Evolutionary conservation across 2,888 invertebrate genomes (phyloP).

Genomic region (Eumerus sabulonum): DNA sequence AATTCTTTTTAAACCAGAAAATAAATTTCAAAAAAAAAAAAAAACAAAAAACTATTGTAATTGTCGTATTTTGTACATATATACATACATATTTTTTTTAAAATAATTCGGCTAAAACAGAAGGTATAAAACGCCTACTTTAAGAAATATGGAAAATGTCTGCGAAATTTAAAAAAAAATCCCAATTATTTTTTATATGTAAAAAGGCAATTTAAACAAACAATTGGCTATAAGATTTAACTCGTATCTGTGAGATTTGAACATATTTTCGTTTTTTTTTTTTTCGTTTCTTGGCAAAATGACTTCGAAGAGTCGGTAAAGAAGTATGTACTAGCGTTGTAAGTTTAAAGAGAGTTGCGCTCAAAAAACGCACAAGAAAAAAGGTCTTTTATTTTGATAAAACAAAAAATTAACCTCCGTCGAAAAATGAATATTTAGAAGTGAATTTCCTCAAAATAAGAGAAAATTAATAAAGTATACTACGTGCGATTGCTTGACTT

Average conservation of each 20-base stretch:
- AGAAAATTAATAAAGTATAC: slow-evolving; percentile 4
- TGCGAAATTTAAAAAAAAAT: slow-evolving; percentile 39
- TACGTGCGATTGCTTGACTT: slow-evolving; percentile 69
- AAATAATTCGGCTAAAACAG: slow-evolving; percentile 41
- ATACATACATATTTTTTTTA: slow-evolving; percentile 27
- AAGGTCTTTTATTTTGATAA: slow-evolving; percentile 49
- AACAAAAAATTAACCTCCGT: slow-evolving; percentile 16
- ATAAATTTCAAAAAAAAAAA: slow-evolving; percentile 15
- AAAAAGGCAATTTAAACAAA: not conserved
- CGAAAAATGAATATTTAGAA: too few relatives aligned
- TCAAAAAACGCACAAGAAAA: slow-evolving; percentile 72
- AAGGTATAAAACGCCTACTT: slow-evolving; percentile 44
- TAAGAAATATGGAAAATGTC: slow-evolving; percentile 56
- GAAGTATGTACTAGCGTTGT: slow-evolving; percentile 52
- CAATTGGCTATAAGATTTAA: slow-evolving; percentile 56
- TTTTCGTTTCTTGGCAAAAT: slow-evolving; percentile 34
- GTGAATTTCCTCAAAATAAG: slow-evolving; percentile 1
- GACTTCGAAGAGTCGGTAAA: slow-evolving; percentile 55
- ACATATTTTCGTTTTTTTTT: slow-evolving; percentile 48
- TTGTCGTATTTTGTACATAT: not conserved
- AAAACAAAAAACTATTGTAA: too few relatives aligned
- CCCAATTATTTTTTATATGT: not conserved
- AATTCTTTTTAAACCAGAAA: slow-evolving; percentile 40
- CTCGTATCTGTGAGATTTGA: slow-evolving; percentile 70
- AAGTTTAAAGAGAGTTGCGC: slow-evolving; percentile 69